A percentile compares a stretch with the other conserved stretches of the same genome.
phyloP scores from a whole-genome alignment of 2,797 vertebrate genomes.

The Crenuchus spilurus region DNA sequence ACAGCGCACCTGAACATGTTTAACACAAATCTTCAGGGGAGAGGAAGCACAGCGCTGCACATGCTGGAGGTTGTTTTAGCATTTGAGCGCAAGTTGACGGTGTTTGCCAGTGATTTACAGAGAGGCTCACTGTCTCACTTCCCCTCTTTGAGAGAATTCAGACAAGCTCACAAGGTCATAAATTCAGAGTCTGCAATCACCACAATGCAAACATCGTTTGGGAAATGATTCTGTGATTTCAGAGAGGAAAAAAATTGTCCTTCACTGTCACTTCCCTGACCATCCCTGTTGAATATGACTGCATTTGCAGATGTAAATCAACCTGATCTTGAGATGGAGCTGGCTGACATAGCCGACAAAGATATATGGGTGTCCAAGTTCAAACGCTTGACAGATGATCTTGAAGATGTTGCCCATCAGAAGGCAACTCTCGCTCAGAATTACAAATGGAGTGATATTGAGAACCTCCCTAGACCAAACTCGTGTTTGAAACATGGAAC shows the following conservation, averaged over 20 bases:
- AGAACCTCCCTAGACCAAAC: conserved; percentile 44
- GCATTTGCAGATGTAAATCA: not conserved
- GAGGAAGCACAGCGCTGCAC: conserved; percentile 41
- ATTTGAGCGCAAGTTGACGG: not conserved
- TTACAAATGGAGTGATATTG: conserved; percentile 45
- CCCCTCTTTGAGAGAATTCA: conserved; percentile 24
- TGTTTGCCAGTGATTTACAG: not conserved
- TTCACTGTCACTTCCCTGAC: conserved; percentile 47
- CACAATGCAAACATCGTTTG: conserved; percentile 1
- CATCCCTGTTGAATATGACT: conserved; percentile 26
- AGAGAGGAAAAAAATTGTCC: conserved; percentile 15
- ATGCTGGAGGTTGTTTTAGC: conserved; percentile 27
- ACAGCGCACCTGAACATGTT: conserved; percentile 38
- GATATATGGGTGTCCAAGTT: conserved; percentile 52
- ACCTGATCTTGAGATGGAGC: not conserved
- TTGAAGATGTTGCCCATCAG: conserved; percentile 22
- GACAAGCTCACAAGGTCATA: conserved; percentile 14
- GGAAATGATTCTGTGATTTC: conserved; percentile 20
- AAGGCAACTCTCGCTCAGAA: not conserved
- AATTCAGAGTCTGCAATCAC: not conserved
- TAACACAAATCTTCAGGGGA: conserved; percentile 39
- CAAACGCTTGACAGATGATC: conserved; percentile 37
- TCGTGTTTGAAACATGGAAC: conserved; percentile 45
- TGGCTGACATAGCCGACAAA: conserved; percentile 14
- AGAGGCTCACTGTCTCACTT: not conserved